Percentiles rank a stretch among this genome's conserved stretches.
These are phyloP conservation scores for Iguana delicatissima DNA, from an alignment of 2,797 vertebrate genomes.

Conservation along the genomic window DNA sequence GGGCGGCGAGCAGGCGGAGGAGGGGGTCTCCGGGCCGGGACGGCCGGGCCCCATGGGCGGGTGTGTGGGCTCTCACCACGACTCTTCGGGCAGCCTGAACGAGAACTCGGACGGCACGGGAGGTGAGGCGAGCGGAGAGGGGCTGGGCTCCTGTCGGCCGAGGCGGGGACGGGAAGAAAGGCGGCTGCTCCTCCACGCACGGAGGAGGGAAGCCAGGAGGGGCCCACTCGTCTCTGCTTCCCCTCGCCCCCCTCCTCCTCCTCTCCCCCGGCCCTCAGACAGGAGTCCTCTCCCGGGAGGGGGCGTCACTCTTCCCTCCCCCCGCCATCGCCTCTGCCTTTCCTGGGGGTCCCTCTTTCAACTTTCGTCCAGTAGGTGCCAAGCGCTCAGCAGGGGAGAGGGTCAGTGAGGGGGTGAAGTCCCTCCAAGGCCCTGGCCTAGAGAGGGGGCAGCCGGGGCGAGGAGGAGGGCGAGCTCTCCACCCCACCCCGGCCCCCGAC, in stretches of 20 bases:
- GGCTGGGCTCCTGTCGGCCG: too few species aligned
- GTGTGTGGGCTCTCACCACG: conserved; percentile 98
- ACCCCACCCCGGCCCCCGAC: neutral
- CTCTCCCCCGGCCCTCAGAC: neutral
- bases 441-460: neutral
- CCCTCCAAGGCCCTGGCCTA: neutral
- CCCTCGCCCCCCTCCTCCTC: neutral
- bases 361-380: conserved; percentile 25
- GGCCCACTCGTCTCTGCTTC: neutral
- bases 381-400: neutral
- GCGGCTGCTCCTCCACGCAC: too few species aligned
- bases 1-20: conserved; percentile 18
- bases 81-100: conserved; percentile 97
- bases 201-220: neutral
- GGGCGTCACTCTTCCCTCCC: conserved; percentile 15
- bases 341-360: conserved; percentile 5
- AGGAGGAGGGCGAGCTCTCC: too few species aligned
- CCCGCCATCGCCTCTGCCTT: neutral
- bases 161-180: conserved; percentile 1
- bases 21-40: conserved; percentile 79
- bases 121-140: conserved; percentile 80
- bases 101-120: conserved; percentile 97
- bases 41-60: conserved; percentile 95
- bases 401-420: neutral
- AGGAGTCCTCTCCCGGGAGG: neutral